These are phyloP conservation scores for Drosophila atripex DNA, from an alignment of 2,888 invertebrate genomes.

Conservation along the genomic window DNA sequence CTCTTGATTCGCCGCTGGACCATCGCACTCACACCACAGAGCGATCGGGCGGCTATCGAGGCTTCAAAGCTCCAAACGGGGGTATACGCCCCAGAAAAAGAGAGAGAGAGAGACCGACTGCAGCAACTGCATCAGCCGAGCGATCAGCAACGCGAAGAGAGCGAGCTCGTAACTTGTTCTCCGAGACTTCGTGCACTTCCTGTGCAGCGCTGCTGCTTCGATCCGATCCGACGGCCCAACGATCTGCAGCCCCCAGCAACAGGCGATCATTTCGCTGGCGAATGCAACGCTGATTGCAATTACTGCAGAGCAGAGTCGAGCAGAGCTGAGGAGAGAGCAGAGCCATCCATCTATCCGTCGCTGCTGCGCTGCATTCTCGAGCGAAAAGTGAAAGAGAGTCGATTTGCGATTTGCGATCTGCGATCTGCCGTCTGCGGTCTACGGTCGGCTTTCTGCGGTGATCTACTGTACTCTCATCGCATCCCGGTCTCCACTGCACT, in stretches of 20 bases:
- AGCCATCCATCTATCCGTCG: constrained; percentile 28
- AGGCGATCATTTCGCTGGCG: constrained; percentile 73
- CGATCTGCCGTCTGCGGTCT: constrained; percentile 9
- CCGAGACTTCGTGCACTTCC: constrained; percentile 71
- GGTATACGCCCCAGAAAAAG: constrained; percentile 59
- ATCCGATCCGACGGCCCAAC: constrained; percentile 37
- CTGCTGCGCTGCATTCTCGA: constrained; percentile 60
- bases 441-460: constrained; percentile 29
- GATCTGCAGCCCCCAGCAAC: constrained; percentile 59
- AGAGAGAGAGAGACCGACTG: constrained; percentile 30
- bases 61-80: constrained; percentile 47
- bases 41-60: constrained; percentile 40
- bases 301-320: constrained; percentile 35
- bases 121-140: constrained; percentile 48
- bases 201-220: constrained; percentile 54
- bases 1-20: constrained; percentile 57
- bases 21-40: constrained; percentile 24
- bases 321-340: too few species aligned
- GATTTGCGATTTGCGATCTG: constrained; percentile 33
- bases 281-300: constrained; percentile 77
- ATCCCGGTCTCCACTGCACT: constrained; percentile 34
- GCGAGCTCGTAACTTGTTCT: constrained; percentile 71
- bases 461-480: constrained; percentile 42
- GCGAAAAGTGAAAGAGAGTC: constrained; percentile 63
- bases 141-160: constrained; percentile 7